Evolutionary conservation across 2,113 vertebrate genomes (phyloP).

Genomic region (Cygnus atratus): DNA sequence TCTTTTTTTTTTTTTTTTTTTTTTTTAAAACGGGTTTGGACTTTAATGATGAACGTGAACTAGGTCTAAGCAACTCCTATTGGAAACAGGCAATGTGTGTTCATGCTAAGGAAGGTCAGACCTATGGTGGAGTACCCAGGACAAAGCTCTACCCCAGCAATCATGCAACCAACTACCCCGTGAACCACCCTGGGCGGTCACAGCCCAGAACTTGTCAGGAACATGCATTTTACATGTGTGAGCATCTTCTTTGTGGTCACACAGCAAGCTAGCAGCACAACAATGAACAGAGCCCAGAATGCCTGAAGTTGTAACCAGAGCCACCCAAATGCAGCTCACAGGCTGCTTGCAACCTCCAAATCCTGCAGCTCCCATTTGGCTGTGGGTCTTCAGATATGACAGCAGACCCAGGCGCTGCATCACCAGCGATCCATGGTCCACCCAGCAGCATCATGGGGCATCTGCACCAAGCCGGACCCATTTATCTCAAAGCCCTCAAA

Average conservation of each 20-base stretch:
- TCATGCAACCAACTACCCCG: fast-evolving
- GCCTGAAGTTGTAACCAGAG: neutral
- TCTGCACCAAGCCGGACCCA: neutral
- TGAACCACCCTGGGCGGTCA: neutral
- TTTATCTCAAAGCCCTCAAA: neutral
- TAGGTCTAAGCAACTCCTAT: neutral
- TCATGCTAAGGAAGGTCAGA: neutral
- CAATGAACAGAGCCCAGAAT: neutral
- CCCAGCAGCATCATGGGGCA: neutral
- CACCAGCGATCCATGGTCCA: neutral
- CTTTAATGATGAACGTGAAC: neutral
- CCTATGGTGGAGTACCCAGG: too few relatives aligned
- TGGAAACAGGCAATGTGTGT: fast-evolving
- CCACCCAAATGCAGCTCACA: neutral
- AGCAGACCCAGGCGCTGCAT: neutral
- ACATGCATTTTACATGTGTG: fast-evolving
- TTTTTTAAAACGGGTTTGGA: neutral
- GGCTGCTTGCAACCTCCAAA: neutral
- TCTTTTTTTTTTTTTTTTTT: neutral
- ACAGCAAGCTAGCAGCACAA: neutral
- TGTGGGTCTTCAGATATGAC: neutral
- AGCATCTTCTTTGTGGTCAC: neutral
- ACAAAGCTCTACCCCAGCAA: neutral
- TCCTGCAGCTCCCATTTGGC: neutral
- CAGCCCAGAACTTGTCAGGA: neutral